A percentile compares a stretch with the other conserved stretches of the same genome.
These are phyloP conservation scores for Bos indicus DNA, from an alignment of 2,113 vertebrate genomes.

Conservation along the genomic window DNA sequence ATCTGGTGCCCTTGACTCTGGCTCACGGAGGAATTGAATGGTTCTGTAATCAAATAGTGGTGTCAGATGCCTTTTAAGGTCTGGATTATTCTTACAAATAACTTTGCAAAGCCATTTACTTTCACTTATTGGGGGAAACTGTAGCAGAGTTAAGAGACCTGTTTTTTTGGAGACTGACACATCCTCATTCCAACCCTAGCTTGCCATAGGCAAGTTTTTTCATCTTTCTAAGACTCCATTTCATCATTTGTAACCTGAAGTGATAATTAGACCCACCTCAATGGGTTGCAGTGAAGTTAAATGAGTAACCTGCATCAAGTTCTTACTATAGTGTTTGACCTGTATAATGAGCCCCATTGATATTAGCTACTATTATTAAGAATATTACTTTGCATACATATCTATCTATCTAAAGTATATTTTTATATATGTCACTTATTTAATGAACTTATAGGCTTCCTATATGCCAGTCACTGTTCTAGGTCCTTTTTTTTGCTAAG, in stretches of 20 bases:
- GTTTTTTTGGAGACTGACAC: not conserved
- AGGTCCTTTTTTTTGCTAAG: not conserved
- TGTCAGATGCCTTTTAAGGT: not conserved
- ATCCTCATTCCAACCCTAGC: not conserved
- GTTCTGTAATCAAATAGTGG: not conserved
- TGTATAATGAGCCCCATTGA: not conserved
- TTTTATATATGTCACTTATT: not conserved
- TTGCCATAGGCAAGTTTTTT: not conserved
- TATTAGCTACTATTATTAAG: not conserved
- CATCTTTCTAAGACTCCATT: not conserved
- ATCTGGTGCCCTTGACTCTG: not conserved
- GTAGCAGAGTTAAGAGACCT: not conserved
- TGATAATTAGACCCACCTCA: not conserved
- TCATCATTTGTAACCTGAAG: not conserved
- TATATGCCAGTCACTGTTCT: not conserved
- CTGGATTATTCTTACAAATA: not conserved
- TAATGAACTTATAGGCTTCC: not conserved
- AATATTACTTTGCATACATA: not conserved
- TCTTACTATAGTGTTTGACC: not conserved
- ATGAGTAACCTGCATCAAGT: not conserved
- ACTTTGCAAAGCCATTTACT: not conserved
- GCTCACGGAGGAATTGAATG: not conserved
- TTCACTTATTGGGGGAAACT: not conserved
- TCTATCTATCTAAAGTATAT: not conserved
- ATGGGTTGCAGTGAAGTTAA: not conserved